A percentile compares a stretch with the other conserved stretches of the same genome.
Conservation (phyloP, 2,888 invertebrate species). For the Calliphora vomitoria region DNA sequence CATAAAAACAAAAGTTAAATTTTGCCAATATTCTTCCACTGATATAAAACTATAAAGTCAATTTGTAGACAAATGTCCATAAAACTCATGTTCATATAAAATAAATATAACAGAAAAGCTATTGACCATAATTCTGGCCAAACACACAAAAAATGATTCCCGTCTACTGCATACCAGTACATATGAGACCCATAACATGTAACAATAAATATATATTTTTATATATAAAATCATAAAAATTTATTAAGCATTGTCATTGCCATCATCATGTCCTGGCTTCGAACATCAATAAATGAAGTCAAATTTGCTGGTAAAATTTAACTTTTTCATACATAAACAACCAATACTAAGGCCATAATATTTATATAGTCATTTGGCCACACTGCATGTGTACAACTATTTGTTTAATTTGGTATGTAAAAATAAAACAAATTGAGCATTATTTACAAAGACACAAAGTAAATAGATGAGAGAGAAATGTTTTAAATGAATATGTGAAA, state of each 20-base stretch:
- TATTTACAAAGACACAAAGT: too few species aligned
- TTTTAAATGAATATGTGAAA: too few species aligned
- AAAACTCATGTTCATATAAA: conserved; percentile 36
- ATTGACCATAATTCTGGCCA: conserved; percentile 12
- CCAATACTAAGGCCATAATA: conserved; percentile 17
- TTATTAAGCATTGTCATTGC: conserved; percentile 17
- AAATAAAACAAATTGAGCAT: too few species aligned
- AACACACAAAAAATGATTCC: not conserved
- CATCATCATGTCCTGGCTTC: not conserved
- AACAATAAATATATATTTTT: not conserved
- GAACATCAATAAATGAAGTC: conserved; percentile 10
- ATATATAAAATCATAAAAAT: not conserved
- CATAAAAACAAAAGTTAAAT: too few species aligned
- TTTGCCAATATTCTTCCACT: too few species aligned
- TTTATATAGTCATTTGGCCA: conserved; percentile 26
- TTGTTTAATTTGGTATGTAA: not conserved
- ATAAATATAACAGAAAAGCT: not conserved
- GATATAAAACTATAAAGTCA: conserved; percentile 13
- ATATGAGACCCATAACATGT: conserved; percentile 35
- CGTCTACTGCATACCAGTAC: not conserved
- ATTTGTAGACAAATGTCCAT: conserved; percentile 39
- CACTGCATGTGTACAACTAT: not conserved
- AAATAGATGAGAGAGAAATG: too few species aligned
- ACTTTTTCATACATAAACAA: conserved; percentile 11
- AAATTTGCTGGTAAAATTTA: not conserved